Percentiles rank a stretch among this genome's conserved stretches.
These are phyloP conservation scores for Hydrotaea cyrtoneurina DNA, from an alignment of 2,888 invertebrate genomes.

Conservation along the genomic window DNA sequence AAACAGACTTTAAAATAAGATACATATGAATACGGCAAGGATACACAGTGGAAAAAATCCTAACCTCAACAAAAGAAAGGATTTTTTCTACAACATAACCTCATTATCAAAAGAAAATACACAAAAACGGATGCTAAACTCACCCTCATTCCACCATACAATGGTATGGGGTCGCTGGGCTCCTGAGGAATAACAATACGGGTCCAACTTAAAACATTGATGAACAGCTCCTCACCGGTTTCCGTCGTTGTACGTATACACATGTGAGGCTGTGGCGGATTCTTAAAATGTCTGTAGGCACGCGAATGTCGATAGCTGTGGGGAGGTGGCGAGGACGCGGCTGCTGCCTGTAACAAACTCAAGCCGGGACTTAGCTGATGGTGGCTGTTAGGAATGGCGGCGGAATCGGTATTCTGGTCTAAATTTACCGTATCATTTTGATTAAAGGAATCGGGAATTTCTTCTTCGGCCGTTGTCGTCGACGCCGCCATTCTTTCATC, in stretches of 20 bases:
- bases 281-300: conserved; percentile 86
- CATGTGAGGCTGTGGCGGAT: conserved; percentile 89
- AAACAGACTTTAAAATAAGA: background rate
- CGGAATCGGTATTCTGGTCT: background rate
- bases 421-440: background rate
- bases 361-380: conserved; percentile 56
- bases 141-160: conserved; percentile 88
- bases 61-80: conserved; percentile 23
- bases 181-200: conserved; percentile 86
- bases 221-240: conserved; percentile 82
- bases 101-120: background rate
- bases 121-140: conserved; percentile 60
- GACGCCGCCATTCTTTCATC: background rate
- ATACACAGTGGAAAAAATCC: background rate
- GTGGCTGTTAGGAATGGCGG: background rate
- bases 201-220: conserved; percentile 88
- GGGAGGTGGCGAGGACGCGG: conserved; percentile 81
- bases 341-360: conserved; percentile 52
- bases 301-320: conserved; percentile 84
- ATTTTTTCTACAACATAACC: background rate
- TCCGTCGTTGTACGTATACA: conserved; percentile 85
- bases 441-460: conserved; percentile 13
- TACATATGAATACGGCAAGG: background rate
- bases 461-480: background rate
- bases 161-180: conserved; percentile 85